Evolutionary conservation across 2,797 vertebrate genomes (phyloP).

Genomic region (Pagetopsis macropterus): DNA sequence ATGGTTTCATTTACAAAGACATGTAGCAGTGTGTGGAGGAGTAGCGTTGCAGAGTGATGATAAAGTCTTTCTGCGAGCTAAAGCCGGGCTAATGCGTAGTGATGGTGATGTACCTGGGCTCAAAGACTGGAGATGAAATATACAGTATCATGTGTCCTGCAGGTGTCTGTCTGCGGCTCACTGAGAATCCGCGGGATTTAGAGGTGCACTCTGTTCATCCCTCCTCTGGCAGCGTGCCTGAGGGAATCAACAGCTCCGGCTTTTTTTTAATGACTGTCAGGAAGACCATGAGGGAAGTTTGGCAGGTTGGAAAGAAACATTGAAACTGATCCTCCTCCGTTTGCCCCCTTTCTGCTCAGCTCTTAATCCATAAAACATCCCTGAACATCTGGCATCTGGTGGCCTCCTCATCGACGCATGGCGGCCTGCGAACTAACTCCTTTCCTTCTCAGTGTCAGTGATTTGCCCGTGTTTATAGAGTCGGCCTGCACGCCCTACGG

Average conservation of each 20-base stretch:
- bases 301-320: conserved; percentile 76
- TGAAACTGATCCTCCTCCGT: conserved; percentile 76
- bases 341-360: conserved; percentile 56
- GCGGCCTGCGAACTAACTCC: conserved; percentile 27
- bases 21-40: neutral
- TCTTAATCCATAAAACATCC: conserved; percentile 80
- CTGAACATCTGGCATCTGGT: conserved; percentile 66
- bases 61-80: conserved; percentile 16
- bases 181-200: conserved; percentile 68
- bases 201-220: conserved; percentile 66
- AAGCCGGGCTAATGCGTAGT: conserved; percentile 39
- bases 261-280: conserved; percentile 69
- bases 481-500: no score
- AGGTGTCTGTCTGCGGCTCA: conserved; percentile 73
- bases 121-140: conserved; percentile 59
- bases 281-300: conserved; percentile 66
- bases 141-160: conserved; percentile 75
- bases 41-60: conserved; percentile 25
- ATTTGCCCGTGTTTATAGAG: conserved; percentile 26
- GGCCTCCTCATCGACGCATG: conserved; percentile 39
- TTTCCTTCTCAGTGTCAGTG: conserved; percentile 37
- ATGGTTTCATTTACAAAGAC: neutral
- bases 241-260: conserved; percentile 68
- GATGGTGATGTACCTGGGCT: conserved; percentile 63
- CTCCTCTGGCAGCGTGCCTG: conserved; percentile 70